These are phyloP conservation scores for Tridacna crocea DNA, from an alignment of 2,888 invertebrate genomes.

Conservation along the genomic window DNA sequence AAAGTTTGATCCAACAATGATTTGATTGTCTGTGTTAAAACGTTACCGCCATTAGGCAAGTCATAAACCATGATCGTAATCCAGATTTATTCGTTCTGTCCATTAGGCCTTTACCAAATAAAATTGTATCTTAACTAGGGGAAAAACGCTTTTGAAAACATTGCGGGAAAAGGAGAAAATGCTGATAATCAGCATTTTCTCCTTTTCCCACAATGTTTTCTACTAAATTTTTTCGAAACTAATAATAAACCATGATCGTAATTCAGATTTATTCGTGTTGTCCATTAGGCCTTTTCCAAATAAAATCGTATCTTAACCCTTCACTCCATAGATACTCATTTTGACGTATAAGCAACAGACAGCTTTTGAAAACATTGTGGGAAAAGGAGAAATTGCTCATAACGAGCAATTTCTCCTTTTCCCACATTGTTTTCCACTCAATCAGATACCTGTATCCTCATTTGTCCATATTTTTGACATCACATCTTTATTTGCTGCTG, in stretches of 20 bases:
- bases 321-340: too few relatives aligned
- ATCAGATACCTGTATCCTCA: too few relatives aligned
- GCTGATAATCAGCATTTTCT: background rate
- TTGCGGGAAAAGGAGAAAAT: background rate
- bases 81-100: slow-evolving; percentile 2
- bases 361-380: too few relatives aligned
- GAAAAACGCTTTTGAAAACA: background rate
- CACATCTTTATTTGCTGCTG: too few relatives aligned
- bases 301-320: background rate
- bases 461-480: too few relatives aligned
- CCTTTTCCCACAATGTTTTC: too few relatives aligned
- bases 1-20: background rate
- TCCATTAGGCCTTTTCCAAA: background rate
- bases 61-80: background rate
- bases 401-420: too few relatives aligned
- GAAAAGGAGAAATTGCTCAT: too few relatives aligned
- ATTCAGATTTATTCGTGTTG: background rate
- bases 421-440: too few relatives aligned
- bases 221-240: too few relatives aligned
- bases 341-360: too few relatives aligned
- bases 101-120: background rate
- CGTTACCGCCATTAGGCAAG: background rate
- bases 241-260: background rate
- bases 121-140: background rate
- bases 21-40: slow-evolving; percentile 3